Evolutionary conservation across 1,140 invertebrate genomes (phyloP).

Genomic region (Brachionus plicatilis): DNA sequence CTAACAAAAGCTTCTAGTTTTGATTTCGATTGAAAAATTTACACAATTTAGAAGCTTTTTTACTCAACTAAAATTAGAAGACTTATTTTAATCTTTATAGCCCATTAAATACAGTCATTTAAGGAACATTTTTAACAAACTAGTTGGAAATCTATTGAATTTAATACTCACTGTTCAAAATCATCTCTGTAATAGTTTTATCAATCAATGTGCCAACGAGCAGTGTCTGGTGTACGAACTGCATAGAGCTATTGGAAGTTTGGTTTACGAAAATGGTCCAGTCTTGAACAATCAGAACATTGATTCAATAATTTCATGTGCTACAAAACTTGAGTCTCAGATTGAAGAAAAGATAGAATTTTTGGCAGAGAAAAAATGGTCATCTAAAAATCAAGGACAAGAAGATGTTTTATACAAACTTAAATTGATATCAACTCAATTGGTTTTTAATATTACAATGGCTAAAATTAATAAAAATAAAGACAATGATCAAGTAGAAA

Average conservation of each 20-base stretch:
- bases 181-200: not conserved
- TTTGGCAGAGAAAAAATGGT: not conserved
- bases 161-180: not conserved
- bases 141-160: not conserved
- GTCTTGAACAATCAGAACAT: not conserved
- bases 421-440: not conserved
- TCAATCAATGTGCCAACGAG: not conserved
- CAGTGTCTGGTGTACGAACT: not conserved
- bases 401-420: not conserved
- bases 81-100: not conserved
- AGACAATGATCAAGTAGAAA: not conserved
- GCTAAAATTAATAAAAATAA: not conserved
- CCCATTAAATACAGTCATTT: not conserved
- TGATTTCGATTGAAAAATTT: not conserved
- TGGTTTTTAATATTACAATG: not conserved
- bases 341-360: not conserved
- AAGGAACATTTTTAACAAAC: not conserved
- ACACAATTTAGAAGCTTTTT: not conserved
- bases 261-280: not conserved
- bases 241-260: not conserved
- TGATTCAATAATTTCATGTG: not conserved
- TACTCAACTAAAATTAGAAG: not conserved
- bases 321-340: not conserved
- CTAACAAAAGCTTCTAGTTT: not conserved
- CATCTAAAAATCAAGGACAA: not conserved